A percentile compares a stretch with the other conserved stretches of the same genome.
Conservation (phyloP, 2,113 vertebrate genomes). For the Mormyrus lacerda region DNA sequence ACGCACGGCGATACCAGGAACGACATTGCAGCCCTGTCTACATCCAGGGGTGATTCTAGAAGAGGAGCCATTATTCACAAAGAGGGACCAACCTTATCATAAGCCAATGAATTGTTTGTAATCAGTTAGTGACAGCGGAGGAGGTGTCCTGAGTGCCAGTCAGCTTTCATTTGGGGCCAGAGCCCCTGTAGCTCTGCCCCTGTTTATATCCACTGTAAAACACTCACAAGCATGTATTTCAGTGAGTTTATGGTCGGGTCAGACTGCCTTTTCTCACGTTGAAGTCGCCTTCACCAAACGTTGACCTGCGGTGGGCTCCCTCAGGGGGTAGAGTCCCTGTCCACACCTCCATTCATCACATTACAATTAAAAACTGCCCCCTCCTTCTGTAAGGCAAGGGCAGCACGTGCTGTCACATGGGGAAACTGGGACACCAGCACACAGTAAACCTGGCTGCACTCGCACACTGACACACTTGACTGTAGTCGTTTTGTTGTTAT, state of each 20-base stretch:
- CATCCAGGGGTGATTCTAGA: neutral
- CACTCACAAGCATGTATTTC: neutral
- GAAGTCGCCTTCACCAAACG: neutral
- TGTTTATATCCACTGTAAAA: neutral
- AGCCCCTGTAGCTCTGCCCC: neutral
- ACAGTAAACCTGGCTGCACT: neutral
- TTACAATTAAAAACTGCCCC: neutral
- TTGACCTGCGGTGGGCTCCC: neutral
- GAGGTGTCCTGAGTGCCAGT: neutral
- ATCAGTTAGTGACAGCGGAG: neutral
- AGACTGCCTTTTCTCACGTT: neutral
- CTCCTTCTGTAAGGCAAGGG: neutral
- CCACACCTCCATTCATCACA: neutral
- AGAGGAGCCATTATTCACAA: neutral
- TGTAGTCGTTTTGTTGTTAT: slow-evolving; percentile 19
- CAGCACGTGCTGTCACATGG: neutral
- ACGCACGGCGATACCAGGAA: neutral
- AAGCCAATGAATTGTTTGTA: neutral
- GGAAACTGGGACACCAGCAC: neutral
- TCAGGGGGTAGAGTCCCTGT: neutral
- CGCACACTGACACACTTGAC: neutral
- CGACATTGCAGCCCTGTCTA: neutral
- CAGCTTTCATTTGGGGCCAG: no score
- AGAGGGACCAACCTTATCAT: neutral
- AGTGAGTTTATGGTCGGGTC: neutral